Conservation (phyloP, 2,113 vertebrate species). For the Columbina picui region DNA sequence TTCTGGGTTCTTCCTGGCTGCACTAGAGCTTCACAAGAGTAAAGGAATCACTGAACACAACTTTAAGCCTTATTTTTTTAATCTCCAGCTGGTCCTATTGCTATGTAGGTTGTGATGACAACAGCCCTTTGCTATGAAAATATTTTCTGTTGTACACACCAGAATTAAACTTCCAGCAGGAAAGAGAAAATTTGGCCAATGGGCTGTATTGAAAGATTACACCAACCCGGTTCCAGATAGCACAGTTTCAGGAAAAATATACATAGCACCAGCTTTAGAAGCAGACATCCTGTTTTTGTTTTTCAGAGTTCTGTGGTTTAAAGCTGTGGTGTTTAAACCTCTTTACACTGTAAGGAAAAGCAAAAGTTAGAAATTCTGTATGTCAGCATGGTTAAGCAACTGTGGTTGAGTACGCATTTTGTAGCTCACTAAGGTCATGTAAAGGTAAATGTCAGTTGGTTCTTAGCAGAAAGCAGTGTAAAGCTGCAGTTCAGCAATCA, state of each 20-base stretch:
- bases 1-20: neutral
- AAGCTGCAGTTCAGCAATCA: neutral
- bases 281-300: slow-evolving; percentile 49
- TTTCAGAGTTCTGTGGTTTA: slow-evolving; percentile 24
- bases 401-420: neutral
- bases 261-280: neutral
- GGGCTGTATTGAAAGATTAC: neutral
- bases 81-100: neutral
- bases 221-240: neutral
- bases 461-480: neutral
- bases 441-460: neutral
- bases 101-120: neutral
- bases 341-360: neutral
- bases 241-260: neutral
- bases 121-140: neutral
- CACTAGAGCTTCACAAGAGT: neutral
- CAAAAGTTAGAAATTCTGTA: neutral
- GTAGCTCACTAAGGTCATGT: neutral
- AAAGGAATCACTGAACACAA: neutral
- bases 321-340: neutral
- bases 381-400: neutral
- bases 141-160: neutral
- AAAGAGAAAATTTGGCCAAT: neutral
- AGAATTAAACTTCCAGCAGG: neutral
- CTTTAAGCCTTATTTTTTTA: neutral